A percentile compares a stretch with the other conserved stretches of the same genome.
phyloP scores from a whole-genome alignment of 2,797 vertebrate species.

The Clarias pachynema region DNA sequence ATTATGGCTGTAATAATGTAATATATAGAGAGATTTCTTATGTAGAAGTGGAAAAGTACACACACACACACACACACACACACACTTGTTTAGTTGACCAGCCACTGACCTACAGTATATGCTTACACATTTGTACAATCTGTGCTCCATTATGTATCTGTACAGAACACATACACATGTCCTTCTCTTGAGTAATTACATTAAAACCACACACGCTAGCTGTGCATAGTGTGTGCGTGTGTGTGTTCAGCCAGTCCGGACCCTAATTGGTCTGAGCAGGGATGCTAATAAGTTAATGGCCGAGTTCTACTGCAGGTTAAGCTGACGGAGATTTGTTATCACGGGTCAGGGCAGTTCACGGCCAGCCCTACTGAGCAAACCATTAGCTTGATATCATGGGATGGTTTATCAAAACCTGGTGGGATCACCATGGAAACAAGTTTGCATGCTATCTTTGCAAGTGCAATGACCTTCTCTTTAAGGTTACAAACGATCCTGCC shows the following conservation, averaged over 20 bases:
- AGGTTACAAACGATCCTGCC: conserved; percentile 5
- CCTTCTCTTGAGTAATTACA: neutral
- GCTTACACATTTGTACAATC: conserved; percentile 12
- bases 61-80: conserved; percentile 5
- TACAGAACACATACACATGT: neutral
- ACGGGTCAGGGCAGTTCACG: conserved; percentile 17
- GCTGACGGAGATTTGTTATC: conserved; percentile 27
- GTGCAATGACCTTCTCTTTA: conserved; percentile 27
- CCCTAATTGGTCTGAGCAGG: conserved; percentile 27
- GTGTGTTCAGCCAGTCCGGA: neutral
- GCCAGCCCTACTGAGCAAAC: neutral
- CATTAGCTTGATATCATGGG: conserved; percentile 35
- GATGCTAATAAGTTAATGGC: conserved; percentile 21
- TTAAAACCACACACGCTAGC: neutral
- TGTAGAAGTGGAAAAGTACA: conserved; percentile 22
- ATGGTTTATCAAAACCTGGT: conserved; percentile 13
- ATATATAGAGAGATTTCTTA: conserved; percentile 34
- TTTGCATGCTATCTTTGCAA: conserved; percentile 25
- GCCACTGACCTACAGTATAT: conserved; percentile 1
- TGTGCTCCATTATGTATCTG: conserved; percentile 4
- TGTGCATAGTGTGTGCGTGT: neutral
- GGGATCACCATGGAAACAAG: conserved; percentile 28
- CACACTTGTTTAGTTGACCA: neutral
- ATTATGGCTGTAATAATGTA: conserved; percentile 35
- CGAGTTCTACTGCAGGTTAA: neutral